phyloP scores from a whole-genome alignment of 2,888 invertebrate genomes.

The Agrilus cyanescens region DNA sequence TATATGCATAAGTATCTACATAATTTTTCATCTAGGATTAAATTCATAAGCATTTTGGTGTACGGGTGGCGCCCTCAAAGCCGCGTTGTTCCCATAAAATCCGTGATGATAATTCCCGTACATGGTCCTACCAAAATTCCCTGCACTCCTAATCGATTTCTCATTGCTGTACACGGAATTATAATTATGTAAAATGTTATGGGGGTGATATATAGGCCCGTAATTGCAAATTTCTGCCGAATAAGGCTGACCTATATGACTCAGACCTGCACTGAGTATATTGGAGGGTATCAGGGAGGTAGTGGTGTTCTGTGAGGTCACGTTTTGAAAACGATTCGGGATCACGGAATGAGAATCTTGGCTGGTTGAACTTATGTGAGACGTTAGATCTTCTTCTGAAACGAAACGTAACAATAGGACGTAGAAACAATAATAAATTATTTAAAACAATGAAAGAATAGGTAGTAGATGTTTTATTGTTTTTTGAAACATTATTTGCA shows the following conservation, averaged over 20 bases:
- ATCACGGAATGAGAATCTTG: constrained; percentile 15
- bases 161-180: constrained; percentile 31
- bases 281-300: constrained; percentile 25
- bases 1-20: too few relatives aligned
- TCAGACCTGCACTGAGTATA: constrained; percentile 22
- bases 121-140: constrained; percentile 27
- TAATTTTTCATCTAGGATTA: constrained; percentile 21
- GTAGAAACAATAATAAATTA: background rate
- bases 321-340: constrained; percentile 24
- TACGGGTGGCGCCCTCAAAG: constrained; percentile 21
- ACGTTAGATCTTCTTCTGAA: constrained; percentile 27
- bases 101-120: constrained; percentile 28
- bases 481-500: too few relatives aligned
- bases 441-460: too few relatives aligned
- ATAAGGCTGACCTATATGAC: constrained; percentile 48
- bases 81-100: constrained; percentile 26
- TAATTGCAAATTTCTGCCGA: constrained; percentile 53
- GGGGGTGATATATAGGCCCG: constrained; percentile 53
- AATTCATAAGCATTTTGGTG: constrained; percentile 29
- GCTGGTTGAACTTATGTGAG: constrained; percentile 11
- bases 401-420: constrained; percentile 11
- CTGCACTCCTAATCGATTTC: constrained; percentile 23
- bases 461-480: too few relatives aligned
- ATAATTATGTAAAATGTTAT: constrained; percentile 35
- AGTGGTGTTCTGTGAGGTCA: constrained; percentile 21